Percentiles rank a stretch among this genome's conserved stretches.
phyloP scores from a whole-genome alignment of 2,888 invertebrate species.

The Strigamia crassipes region DNA sequence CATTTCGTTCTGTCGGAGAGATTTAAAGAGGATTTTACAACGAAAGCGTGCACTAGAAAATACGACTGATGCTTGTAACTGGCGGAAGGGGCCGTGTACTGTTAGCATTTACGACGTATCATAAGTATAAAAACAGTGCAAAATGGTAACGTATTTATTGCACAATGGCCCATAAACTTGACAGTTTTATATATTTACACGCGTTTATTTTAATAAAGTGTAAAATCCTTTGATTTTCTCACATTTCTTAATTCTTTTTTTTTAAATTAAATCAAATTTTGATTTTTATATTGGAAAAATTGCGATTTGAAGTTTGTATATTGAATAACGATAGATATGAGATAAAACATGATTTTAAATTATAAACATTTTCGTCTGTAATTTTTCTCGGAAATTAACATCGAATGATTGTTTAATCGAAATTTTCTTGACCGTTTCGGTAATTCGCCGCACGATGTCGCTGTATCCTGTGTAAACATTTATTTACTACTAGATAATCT shows the following conservation, averaged over 20 bases:
- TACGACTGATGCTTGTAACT: neutral
- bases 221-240: neutral
- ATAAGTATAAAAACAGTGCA: neutral
- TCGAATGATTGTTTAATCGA: neutral
- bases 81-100: conserved; percentile 3
- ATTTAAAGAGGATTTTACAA: conserved; percentile 22
- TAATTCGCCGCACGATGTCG: conserved; percentile 13
- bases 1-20: conserved; percentile 8
- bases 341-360: too few species aligned
- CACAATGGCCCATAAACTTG: neutral
- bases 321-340: too few species aligned
- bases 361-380: too few species aligned
- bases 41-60: neutral
- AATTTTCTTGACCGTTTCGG: neutral
- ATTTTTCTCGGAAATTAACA: too few species aligned
- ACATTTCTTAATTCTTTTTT: too few species aligned
- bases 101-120: neutral
- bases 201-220: neutral
- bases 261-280: too few species aligned
- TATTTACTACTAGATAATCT: conserved; percentile 23
- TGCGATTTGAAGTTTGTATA: too few species aligned
- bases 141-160: neutral
- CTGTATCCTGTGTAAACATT: conserved; percentile 5
- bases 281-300: too few species aligned
- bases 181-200: neutral